Base-by-base conservation (phyloP, 2,888 invertebrate genomes). In the Folsomia manolachei region DNA sequence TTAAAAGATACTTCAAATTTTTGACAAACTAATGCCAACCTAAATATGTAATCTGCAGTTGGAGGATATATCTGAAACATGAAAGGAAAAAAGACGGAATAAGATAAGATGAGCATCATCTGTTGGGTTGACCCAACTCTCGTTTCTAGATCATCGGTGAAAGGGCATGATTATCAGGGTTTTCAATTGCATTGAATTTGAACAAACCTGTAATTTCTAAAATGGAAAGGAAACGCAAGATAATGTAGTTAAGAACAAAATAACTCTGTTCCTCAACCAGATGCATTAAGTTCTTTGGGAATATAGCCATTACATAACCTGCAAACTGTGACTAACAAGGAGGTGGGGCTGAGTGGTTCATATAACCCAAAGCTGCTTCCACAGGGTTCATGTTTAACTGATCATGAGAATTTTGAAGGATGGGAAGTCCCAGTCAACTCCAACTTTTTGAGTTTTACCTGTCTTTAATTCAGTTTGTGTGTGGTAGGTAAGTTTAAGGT, bases 381-480 rank as follows among this genome's bases (percentile, higher is more conserved):
- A 39, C 7, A 9, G 39, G 39, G 39, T 39, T 39, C 51, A 18
- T 51, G 9, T 11, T 56, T 56, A 56, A 21, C 56, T 4, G 56
- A 56, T 7, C 19, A 56, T 56, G 56, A 19, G 56, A 56, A 56
- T 56, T 39, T 56, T 56, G 56, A 56, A 56, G 56, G 56, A 56
- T 56, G 56, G 56, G 56, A 56, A 56, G 56, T 56, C 11, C 56
- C 21, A 56, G 21, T 19, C 9, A 11, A 51, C n/a, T 18, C n/a
- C 56, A 56, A n/a, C 4, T n/a, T 14, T 56, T 56, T 39, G 39
- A 39, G 39, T 39, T 39, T 39, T 39, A 39, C 56, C 21, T 21
- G 21, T n/a, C n/a, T n/a, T n/a, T n/a, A n/a, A n/a, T n/a, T n/a
- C n/a, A 56, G 56, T 56, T 56, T 56, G 18, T 56, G 19, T 56